phyloP scores from a whole-genome alignment of 2,888 invertebrate species.

The Drosophila austrosaltans region DNA sequence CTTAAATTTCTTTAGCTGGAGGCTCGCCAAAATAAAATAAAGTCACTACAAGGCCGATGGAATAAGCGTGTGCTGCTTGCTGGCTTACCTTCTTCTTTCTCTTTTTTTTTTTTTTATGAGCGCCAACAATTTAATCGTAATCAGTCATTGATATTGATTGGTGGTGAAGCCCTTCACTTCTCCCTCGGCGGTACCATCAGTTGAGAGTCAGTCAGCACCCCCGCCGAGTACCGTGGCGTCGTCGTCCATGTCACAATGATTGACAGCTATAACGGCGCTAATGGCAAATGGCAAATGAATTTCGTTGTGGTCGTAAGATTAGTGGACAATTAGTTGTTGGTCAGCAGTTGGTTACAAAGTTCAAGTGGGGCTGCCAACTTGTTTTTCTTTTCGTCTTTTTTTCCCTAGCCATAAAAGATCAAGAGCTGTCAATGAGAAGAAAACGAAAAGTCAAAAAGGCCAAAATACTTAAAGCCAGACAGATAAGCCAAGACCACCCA shows the following conservation, averaged over 20 bases:
- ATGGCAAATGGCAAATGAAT: slow-evolving; percentile 10
- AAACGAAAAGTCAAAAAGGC: not conserved
- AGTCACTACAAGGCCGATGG: slow-evolving; percentile 15
- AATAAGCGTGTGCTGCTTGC: not conserved
- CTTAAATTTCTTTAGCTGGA: slow-evolving; percentile 5
- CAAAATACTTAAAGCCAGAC: slow-evolving; percentile 5
- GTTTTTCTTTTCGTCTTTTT: not conserved
- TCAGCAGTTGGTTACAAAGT: slow-evolving; percentile 60
- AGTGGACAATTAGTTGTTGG: slow-evolving; percentile 34
- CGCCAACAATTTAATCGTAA: slow-evolving; percentile 41
- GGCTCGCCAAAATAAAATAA: slow-evolving; percentile 26
- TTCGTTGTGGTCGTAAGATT: slow-evolving; percentile 49
- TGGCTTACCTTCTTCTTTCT: not conserved
- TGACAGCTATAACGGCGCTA: slow-evolving; percentile 41
- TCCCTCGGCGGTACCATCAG: not conserved
- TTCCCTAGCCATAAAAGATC: too few species aligned
- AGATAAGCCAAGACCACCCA: not conserved
- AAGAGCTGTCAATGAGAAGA: too few species aligned
- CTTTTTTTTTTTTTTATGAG: slow-evolving; percentile 1
- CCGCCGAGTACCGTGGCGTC: slow-evolving; percentile 5
- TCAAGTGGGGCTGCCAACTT: slow-evolving; percentile 51
- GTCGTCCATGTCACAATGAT: slow-evolving; percentile 31
- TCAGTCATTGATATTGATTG: slow-evolving; percentile 55
- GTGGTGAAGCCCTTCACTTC: slow-evolving; percentile 22
- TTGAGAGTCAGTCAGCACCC: not conserved